A percentile compares a stretch with the other conserved stretches of the same genome.
These are phyloP conservation scores for Hydrozoanthus gracilis DNA, from an alignment of 92 coral and sea anemone genomes.

Conservation along the genomic window DNA sequence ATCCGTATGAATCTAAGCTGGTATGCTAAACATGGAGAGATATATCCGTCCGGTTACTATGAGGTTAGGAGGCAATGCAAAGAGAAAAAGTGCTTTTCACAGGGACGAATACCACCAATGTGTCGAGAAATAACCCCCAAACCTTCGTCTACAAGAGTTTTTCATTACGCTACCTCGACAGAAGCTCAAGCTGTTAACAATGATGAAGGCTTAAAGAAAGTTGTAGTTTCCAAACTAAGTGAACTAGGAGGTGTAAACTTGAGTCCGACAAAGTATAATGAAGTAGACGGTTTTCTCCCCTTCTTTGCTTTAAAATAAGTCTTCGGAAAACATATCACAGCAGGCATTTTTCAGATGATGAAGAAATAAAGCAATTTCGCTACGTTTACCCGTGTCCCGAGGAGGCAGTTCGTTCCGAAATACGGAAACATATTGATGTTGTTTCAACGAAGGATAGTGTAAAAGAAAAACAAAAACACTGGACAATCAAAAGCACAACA, in stretches of 20 bases:
- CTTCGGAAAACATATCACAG: too few species aligned
- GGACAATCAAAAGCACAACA: background rate
- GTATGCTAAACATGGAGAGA: background rate
- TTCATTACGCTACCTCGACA: too few species aligned
- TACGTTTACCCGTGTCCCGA: background rate
- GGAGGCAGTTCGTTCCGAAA: background rate
- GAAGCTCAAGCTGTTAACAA: too few species aligned
- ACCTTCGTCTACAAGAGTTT: background rate
- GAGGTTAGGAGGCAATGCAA: background rate
- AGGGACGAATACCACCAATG: background rate
- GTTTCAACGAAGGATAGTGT: background rate
- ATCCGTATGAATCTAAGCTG: background rate
- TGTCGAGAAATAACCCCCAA: background rate
- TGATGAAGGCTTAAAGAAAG: too few species aligned
- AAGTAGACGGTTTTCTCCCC: too few species aligned
- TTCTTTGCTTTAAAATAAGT: background rate
- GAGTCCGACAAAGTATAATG: too few species aligned
- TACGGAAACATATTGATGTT: background rate
- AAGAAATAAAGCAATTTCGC: background rate
- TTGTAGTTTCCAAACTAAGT: too few species aligned
- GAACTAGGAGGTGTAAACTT: too few species aligned
- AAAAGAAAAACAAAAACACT: background rate
- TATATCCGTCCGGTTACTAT: background rate
- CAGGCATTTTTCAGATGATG: too few species aligned
- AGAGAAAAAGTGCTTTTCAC: background rate